phyloP scores from a whole-genome alignment of 1,140 invertebrate genomes.

The Metaphire vulgaris region DNA sequence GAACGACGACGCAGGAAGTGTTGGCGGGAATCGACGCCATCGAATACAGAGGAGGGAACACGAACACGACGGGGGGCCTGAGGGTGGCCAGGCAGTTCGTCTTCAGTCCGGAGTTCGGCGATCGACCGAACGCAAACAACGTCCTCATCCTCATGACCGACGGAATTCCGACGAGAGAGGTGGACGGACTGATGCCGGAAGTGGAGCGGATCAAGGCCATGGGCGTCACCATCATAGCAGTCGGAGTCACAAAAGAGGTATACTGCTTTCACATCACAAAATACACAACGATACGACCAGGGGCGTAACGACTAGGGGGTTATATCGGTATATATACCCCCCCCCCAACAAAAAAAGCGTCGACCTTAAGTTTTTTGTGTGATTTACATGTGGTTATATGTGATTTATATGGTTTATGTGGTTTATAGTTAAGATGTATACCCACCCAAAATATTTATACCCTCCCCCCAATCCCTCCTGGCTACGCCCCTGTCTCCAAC shows the following conservation, averaged over 20 bases:
- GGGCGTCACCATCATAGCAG: neutral
- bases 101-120: neutral
- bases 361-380: no score
- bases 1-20: neutral
- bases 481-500: no score
- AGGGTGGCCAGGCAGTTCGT: neutral
- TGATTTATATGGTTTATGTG: no score
- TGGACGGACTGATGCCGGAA: neutral
- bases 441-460: no score
- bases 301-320: no score
- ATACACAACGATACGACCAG: no score
- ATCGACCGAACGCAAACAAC: neutral
- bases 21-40: neutral
- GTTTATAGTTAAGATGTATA: no score
- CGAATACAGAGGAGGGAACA: neutral
- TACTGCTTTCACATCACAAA: no score
- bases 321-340: no score
- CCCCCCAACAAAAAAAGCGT: no score
- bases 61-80: neutral
- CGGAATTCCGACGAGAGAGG: constrained; percentile 4
- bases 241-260: constrained; percentile 3
- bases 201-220: neutral
- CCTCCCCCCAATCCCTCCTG: no score
- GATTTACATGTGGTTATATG: no score
- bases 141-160: neutral